Base-by-base conservation (phyloP, 2,888 invertebrate genomes). In the Parelbella ahira region DNA sequence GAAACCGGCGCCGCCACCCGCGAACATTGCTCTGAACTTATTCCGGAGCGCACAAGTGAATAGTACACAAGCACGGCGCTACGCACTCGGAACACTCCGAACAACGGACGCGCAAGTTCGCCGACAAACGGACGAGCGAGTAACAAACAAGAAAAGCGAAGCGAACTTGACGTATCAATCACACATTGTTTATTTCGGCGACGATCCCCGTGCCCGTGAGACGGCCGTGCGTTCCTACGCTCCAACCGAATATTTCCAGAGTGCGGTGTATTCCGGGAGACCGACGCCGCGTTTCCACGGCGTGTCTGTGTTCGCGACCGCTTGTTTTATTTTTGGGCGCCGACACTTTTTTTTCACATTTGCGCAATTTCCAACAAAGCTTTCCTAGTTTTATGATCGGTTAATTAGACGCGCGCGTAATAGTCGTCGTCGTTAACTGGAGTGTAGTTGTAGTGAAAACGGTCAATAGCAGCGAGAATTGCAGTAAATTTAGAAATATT, bases 1-100 rank as follows among this genome's bases (percentile, higher is more conserved):
- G 47, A 83, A 82, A 4, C 82, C 83, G 4, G 83, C 82, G 12
- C 82, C 83, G 4, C 82, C 82, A 1, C 83, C 82, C 53, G 83
- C 83, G 47, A 84, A 83, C 84, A 84, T 84, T n/a, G n/a, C n/a
- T n/a, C n/a, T n/a, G n/a, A n/a, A n/a, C n/a, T n/a, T n/a, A n/a
- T n/a, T n/a, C n/a, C n/a, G n/a, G n/a, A n/a, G n/a, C n/a, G n/a
- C n/a, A n/a, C n/a, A n/a, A n/a, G n/a, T n/a, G n/a, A n/a, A n/a
- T n/a, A n/a, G n/a, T n/a, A n/a, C n/a, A n/a, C n/a, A n/a, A n/a
- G n/a, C n/a, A n/a, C n/a, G n/a, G n/a, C n/a, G n/a, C n/a, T n/a
- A n/a, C n/a, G n/a, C n/a, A n/a, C n/a, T n/a, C n/a, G n/a, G n/a
- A n/a, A n/a, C n/a, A n/a, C n/a, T n/a, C n/a, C n/a, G n/a, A n/a